Conservation (phyloP, 2,888 invertebrate genomes). For the Ligdia adustata region DNA sequence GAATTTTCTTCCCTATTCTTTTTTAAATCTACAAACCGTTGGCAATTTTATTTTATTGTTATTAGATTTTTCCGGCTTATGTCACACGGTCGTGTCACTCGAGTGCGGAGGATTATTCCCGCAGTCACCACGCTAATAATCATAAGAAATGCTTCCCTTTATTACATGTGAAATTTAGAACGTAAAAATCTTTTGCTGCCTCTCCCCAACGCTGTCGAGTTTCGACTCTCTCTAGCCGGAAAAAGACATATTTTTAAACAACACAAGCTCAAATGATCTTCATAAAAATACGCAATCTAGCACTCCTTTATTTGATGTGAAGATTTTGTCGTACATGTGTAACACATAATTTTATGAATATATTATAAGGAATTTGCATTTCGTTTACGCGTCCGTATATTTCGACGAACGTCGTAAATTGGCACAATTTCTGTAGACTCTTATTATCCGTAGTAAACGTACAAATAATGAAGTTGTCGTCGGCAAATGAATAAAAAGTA, state of each 20-base stretch:
- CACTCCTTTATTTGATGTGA: conserved; percentile 61
- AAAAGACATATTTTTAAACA: conserved; percentile 55
- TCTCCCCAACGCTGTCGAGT: conserved; percentile 42
- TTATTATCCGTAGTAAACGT: conserved; percentile 44
- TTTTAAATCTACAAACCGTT: conserved; percentile 80
- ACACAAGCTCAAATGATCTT: conserved; percentile 45
- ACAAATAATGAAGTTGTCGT: conserved; percentile 81
- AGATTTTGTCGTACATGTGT: conserved; percentile 69
- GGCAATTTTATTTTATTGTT: conserved; percentile 84
- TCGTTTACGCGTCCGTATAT: conserved; percentile 42
- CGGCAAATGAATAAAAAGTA: conserved; percentile 76
- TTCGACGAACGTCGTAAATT: conserved; percentile 18
- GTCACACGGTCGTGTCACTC: conserved; percentile 76
- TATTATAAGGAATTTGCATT: conserved; percentile 69
- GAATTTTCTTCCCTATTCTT: conserved; percentile 79
- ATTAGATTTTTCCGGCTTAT: conserved; percentile 84
- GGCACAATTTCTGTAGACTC: conserved; percentile 18
- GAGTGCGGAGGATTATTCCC: conserved; percentile 80
- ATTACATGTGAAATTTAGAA: conserved; percentile 82
- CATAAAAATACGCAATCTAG: conserved; percentile 62
- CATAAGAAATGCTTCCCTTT: conserved; percentile 82
- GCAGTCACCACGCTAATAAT: conserved; percentile 81
- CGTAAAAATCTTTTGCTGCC: conserved; percentile 62
- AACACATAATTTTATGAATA: conserved; percentile 73
- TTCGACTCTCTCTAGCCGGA: conserved; percentile 41